These are phyloP conservation scores for Dynastes grantii DNA, from an alignment of 2,888 invertebrate genomes.

Conservation along the genomic window DNA sequence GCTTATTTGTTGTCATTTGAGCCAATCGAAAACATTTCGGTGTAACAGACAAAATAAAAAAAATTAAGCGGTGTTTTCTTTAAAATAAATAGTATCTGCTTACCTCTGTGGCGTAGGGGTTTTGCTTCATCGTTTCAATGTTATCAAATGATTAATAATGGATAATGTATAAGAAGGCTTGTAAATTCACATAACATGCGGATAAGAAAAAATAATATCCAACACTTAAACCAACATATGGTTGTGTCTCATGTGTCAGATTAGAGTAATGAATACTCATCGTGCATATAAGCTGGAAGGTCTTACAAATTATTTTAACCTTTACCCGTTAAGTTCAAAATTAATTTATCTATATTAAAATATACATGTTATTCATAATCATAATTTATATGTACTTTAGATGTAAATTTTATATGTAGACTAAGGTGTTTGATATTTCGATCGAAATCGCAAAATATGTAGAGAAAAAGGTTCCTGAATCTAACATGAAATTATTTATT, in stretches of 20 bases:
- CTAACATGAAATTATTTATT: no score
- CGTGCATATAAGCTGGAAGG: background rate
- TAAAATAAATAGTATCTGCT: slow-evolving; percentile 36
- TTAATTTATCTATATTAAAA: background rate
- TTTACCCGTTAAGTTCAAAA: background rate
- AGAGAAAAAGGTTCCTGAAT: no score
- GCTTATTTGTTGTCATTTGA: background rate
- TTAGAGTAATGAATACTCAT: slow-evolving; percentile 28
- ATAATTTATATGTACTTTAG: no score
- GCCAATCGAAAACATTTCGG: slow-evolving; percentile 19
- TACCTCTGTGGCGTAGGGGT: slow-evolving; percentile 17
- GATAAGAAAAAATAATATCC: slow-evolving; percentile 26
- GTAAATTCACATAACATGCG: slow-evolving; percentile 23
- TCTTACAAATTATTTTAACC: background rate
- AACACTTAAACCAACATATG: slow-evolving; percentile 39
- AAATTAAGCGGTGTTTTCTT: slow-evolving; percentile 24
- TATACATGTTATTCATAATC: no score
- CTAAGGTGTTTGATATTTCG: no score
- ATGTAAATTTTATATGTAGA: background rate
- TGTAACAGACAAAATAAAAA: slow-evolving; percentile 25
- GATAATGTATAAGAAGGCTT: slow-evolving; percentile 19
- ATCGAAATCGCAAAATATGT: no score
- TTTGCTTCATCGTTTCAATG: slow-evolving; percentile 29
- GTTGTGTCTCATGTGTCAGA: slow-evolving; percentile 34
- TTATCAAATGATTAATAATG: slow-evolving; percentile 37